Evolutionary conservation across 2,113 vertebrate species (phyloP), one percentile per base, ranked within the genome.

Genomic region (Saguinus imperator): DNA sequence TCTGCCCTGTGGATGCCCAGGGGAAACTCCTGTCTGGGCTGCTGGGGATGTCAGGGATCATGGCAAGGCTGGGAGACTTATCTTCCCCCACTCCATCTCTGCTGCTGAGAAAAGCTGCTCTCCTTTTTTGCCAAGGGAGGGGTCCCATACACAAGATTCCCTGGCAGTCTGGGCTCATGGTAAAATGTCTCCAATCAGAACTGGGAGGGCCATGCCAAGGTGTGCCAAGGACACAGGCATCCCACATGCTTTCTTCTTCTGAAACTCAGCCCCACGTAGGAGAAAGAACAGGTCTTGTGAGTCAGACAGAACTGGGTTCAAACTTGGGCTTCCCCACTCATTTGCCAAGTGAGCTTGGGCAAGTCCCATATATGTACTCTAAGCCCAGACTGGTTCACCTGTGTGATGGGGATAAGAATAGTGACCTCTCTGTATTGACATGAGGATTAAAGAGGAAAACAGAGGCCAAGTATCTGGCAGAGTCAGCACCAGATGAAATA

Each of bases 51-150:
- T 58, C 45, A 92, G 43, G 37, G 43, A 43, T 64, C 82, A 43
- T 1, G 72, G 83, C 48, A 81, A 72, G 70, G 29, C 64, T 64
- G 37, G 45, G 35, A 73, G 80, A 8, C 73, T 87, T 29, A 1
- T 1, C 9, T 13, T 11, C 25, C 40, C 57, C 52, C 66, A 25
- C 68, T 52, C 43, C 13, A 35, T 72, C 83, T 86, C 57, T 52
- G 64, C 52, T 94, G n/a, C 88, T 66, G 27, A 70, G 81, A 95
- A 86, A 86, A 76, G 17, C 9, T 40, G 45, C n/a, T 87, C 84
- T 57, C 45, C 25, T 73, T 3, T 88, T 88, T 91, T 61, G 21
- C 52, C 90, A 77, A 29, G 23, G 35, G 37, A 89, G 75, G 55
- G 66, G 43, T 79, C 58, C 77, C 76, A 82, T 4, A n/a, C 1